These are phyloP conservation scores for Microcaecilia unicolor DNA, from an alignment of 2,797 vertebrate species.

Conservation along the genomic window DNA sequence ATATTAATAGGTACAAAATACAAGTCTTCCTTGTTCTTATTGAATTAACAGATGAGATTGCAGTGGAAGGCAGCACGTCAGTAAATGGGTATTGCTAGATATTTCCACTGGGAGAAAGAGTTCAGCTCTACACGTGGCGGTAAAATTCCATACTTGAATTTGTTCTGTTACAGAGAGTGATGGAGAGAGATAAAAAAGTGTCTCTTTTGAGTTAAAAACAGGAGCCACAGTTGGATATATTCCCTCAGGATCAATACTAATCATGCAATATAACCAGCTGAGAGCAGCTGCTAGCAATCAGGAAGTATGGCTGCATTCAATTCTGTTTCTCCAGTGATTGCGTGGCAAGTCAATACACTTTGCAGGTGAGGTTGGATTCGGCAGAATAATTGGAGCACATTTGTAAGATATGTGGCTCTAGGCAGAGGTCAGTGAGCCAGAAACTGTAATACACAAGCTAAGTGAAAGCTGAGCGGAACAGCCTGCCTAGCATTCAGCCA, in stretches of 20 bases:
- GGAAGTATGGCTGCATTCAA: slow-evolving; percentile 25
- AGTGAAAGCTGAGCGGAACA: slow-evolving; percentile 10
- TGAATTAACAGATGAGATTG: no score
- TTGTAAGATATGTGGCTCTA: slow-evolving; percentile 16
- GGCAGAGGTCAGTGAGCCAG: slow-evolving; percentile 1
- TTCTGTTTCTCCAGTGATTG: slow-evolving; percentile 27
- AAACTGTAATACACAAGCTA: background rate
- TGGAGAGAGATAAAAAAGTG: slow-evolving; percentile 28
- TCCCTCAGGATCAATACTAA: slow-evolving; percentile 39
- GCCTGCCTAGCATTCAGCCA: no score
- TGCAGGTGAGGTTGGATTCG: slow-evolving; percentile 14
- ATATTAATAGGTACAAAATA: no score
- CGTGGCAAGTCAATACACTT: slow-evolving; percentile 30
- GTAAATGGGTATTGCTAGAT: slow-evolving; percentile 1
- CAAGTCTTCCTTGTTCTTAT: no score
- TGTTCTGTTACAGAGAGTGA: slow-evolving; percentile 22
- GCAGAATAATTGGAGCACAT: slow-evolving; percentile 4
- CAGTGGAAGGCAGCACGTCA: slow-evolving; percentile 1
- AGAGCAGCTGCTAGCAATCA: slow-evolving; percentile 32
- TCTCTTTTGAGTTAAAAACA: slow-evolving; percentile 20
- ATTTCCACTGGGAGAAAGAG: slow-evolving; percentile 16
- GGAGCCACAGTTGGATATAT: slow-evolving; percentile 33
- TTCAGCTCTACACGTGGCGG: background rate
- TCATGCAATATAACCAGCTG: slow-evolving; percentile 30
- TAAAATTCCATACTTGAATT: slow-evolving; percentile 14